Evolutionary conservation across 2,888 invertebrate species (phyloP), one percentile per base, ranked within the genome.

Genomic region (Caenorhabditis imperialis): DNA sequence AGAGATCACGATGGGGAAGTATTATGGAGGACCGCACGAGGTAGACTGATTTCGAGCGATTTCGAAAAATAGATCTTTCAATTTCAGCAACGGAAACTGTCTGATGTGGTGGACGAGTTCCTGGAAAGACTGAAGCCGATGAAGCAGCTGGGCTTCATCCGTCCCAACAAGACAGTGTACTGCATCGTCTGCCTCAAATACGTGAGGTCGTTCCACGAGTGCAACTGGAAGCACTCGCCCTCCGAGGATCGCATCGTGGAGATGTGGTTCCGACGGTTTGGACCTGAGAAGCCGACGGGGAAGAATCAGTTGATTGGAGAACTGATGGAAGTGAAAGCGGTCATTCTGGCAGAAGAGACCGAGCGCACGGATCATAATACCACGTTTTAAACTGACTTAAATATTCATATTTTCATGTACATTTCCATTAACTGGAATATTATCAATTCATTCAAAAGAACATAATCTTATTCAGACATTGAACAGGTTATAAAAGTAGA

Each of bases 151-250:
- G 65, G 65, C 40, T 65, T 65, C 44, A 50, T 50, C 12, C 48
- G 65, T 3, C 50, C 40, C 0, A 10, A 57, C 12, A 25, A 40
- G 5, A 1, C 48, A 1, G 50, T 65, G 1, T 65, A 65, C 35
- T 65, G 65, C 25, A 10, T 65, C 12, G 57, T 65, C 1, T 65
- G 65, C 14, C 20, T 65, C n/a, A 65, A 65, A 33, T 65, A 55
- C 22, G 42, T 50, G 6, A 33, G 10, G 18, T 65, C 65, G 8
- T 50, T 50, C 25, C 65, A 65, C 16, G 50, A 55, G 18, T 65
- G 65, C 14, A 65, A 65, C 23, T 65, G 65, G 65, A 65, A 42
- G 20, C 65, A 65, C n/a, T 54, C 50, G 8, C 27, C 44, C 6
- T 25, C 14, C 8, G 65, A 65, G 48, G 65, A 65, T 14, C 40